These are phyloP conservation scores for Drosophila orena DNA, from an alignment of 1,140 invertebrate genomes.

Conservation along the genomic window DNA sequence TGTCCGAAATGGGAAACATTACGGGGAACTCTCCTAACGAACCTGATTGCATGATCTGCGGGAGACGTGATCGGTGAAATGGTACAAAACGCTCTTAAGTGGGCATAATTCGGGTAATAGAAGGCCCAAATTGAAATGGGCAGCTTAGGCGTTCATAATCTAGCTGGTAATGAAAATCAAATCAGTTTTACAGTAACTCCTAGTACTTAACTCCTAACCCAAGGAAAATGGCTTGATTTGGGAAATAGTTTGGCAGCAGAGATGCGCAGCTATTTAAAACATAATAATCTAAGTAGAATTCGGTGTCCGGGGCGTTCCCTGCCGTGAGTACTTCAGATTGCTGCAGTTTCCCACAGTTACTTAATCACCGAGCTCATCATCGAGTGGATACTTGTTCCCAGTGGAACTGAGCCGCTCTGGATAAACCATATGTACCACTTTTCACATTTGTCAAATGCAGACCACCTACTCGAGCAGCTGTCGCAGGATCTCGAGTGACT, in stretches of 20 bases:
- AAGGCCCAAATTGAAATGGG: background rate
- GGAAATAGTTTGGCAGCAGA: too few species aligned
- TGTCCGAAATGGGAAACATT: constrained; percentile 4
- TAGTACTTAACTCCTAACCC: too few species aligned
- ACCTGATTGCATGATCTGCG: background rate
- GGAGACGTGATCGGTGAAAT: background rate
- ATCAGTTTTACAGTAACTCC: too few species aligned
- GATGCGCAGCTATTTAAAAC: background rate
- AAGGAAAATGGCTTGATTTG: too few species aligned
- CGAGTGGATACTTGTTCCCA: constrained; percentile 21
- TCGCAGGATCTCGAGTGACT: constrained; percentile 39
- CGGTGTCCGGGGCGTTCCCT: background rate
- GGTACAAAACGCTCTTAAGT: background rate
- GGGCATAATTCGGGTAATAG: background rate
- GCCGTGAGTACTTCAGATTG: constrained; percentile 8
- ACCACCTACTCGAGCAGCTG: constrained; percentile 56
- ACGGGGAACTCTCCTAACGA: background rate
- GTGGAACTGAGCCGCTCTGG: constrained; percentile 10
- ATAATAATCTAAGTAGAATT: background rate
- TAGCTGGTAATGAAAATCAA: too few species aligned
- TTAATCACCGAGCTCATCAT: constrained; percentile 14
- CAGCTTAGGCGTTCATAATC: too few species aligned
- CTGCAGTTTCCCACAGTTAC: constrained; percentile 31
- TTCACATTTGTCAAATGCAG: constrained; percentile 76
- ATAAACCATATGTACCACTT: constrained; percentile 37